Evolutionary conservation across 1,140 invertebrate genomes (phyloP).

Genomic region (Drosophila repletoides): DNA sequence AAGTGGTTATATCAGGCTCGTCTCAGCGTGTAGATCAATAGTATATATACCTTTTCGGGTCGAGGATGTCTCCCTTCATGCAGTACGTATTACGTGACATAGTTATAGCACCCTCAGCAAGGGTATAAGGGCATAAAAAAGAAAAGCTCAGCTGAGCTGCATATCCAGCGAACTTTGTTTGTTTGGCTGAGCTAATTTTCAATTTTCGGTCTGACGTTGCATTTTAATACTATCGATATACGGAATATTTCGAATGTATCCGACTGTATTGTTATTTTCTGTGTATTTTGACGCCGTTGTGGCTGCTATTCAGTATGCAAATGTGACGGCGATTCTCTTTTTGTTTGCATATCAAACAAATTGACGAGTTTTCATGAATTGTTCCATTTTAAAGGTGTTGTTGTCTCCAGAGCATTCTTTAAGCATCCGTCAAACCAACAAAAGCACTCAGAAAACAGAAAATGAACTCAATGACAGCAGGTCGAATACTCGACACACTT

Average conservation of each 20-base stretch:
- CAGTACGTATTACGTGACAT: too few species aligned
- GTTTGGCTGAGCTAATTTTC: conserved; percentile 20
- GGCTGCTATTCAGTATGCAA: conserved; percentile 37
- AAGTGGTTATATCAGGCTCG: too few species aligned
- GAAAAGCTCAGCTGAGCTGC: conserved; percentile 19
- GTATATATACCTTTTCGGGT: too few species aligned
- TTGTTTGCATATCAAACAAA: conserved; percentile 47
- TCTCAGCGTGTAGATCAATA: too few species aligned
- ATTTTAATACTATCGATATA: neutral
- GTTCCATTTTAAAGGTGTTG: conserved; percentile 4
- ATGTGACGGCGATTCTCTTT: conserved; percentile 35
- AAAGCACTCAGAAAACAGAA: conserved; percentile 33
- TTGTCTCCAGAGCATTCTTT: conserved; percentile 13
- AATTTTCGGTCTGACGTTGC: conserved; percentile 21
- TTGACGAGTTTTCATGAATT: conserved; percentile 27
- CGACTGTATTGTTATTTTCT: neutral
- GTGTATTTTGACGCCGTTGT: conserved; percentile 10
- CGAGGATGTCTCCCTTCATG: too few species aligned
- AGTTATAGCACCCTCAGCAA: too few species aligned
- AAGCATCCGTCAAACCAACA: conserved; percentile 4
- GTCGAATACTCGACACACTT: conserved; percentile 32
- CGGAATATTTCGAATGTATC: neutral
- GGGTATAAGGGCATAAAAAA: too few species aligned
- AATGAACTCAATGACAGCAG: conserved; percentile 32
- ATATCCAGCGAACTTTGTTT: conserved; percentile 2